A percentile compares a stretch with the other conserved stretches of the same genome.
phyloP scores from a whole-genome alignment of 2,888 invertebrate genomes.

The Campopleginae sp. region DNA sequence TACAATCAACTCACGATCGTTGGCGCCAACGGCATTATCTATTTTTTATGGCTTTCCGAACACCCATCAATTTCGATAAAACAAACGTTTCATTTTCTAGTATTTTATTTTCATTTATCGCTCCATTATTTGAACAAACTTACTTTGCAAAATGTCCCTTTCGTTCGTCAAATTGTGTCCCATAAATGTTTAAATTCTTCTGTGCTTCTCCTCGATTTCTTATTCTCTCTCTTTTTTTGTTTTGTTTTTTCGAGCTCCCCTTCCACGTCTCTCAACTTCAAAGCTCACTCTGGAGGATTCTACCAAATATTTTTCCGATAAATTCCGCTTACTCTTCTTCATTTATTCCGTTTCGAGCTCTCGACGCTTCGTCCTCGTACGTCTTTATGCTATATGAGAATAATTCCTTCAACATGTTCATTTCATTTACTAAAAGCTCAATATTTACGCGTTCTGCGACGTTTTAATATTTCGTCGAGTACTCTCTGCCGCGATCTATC shows the following conservation, averaged over 20 bases:
- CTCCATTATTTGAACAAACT: neutral
- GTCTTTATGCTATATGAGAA: neutral
- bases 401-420: neutral
- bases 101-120: neutral
- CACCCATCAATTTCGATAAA: constrained; percentile 15
- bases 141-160: neutral
- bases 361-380: neutral
- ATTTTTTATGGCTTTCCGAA: neutral
- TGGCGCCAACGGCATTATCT: constrained; percentile 16
- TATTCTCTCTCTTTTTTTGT: neutral
- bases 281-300: neutral
- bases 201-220: neutral
- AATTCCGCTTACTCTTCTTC: neutral
- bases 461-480: neutral
- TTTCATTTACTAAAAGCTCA: neutral
- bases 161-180: neutral
- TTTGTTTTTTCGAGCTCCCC: too few relatives aligned
- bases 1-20: neutral
- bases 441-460: neutral
- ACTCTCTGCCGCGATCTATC: too few relatives aligned
- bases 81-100: neutral
- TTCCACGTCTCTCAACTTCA: neutral
- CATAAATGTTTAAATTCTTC: neutral
- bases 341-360: neutral
- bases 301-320: neutral